Conservation (phyloP, 2,797 vertebrate species). For the Urosaurus nigricauda region DNA sequence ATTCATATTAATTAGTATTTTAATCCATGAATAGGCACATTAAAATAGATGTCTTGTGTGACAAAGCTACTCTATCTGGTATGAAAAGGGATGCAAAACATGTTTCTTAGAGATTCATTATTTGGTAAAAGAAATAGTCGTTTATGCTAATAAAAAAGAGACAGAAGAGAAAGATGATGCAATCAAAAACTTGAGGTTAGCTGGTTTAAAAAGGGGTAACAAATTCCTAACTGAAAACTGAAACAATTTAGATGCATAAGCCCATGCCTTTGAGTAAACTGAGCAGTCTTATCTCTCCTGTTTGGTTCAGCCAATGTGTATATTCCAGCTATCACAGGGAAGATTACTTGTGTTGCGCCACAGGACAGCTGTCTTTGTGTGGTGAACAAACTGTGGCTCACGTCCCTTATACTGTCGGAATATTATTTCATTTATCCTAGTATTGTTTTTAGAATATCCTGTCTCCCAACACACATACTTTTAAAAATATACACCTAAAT, state of each 20-base stretch:
- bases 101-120: neutral
- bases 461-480: too few species aligned
- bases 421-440: neutral
- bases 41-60: constrained; percentile 28
- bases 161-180: neutral
- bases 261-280: neutral
- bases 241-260: constrained; percentile 3
- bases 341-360: neutral
- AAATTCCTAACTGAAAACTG: constrained; percentile 4
- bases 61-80: constrained; percentile 14
- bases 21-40: neutral
- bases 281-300: neutral
- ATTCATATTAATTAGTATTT: neutral
- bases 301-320: neutral
- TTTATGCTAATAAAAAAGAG: constrained; percentile 18
- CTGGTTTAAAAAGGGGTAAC: neutral
- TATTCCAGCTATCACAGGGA: neutral
- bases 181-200: constrained; percentile 14
- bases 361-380: neutral
- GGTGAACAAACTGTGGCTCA: neutral
- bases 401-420: neutral
- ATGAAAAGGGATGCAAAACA: constrained; percentile 15
- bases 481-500: too few species aligned
- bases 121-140: constrained; percentile 19
- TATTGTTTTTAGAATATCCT: neutral